Base-by-base conservation (phyloP, 2,113 vertebrate species). In the Symphodus melops region DNA sequence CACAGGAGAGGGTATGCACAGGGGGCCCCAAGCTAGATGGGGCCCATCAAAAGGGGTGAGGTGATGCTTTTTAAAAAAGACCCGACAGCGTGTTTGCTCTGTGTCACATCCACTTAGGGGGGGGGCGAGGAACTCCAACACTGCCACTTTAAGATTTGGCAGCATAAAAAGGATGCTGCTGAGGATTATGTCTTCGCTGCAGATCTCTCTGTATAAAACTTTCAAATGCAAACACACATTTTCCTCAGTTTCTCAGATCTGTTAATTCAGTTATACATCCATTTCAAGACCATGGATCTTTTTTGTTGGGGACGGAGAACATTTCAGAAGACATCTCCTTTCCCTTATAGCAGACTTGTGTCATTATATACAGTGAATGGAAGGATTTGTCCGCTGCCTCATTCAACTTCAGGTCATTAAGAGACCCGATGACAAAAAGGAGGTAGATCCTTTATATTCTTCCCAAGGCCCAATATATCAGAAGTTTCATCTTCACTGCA, bases 21-120 rank as follows among this genome's bases (percentile, higher is more conserved):
- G 42, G 19, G 60, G 62, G 72, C 41, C 41, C 44, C 48, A 19
- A 73, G 58, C 53, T 74, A 59, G 73, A 89, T 81, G 86, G 67
- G 76, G 74, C 82, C 82, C 61, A 58, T 86, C 77, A 77, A 81
- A 83, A 78, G 81, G 75, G 77, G 54, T 69, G 66, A 84, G 61
- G 76, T 72, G 72, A 69, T 84, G 82, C 69, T 86, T 86, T 88
- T 83, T 77, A 79, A 77, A 65, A 82, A 63, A 61, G 75, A 74
- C 41, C 57, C 25, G 36, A 79, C 72, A 81, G 42, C 55, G 46
- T 76, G 76, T 79, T 84, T 75, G 73, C 39, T 69, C 82, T 81
- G 46, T 77, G 77, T 89, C 86, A 88, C 53, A 60, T 71, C 68
- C 37, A 75, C 69, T 88, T 79, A 84, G 59, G 66, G 42, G 59